Percentiles rank a stretch among this genome's conserved stretches.
phyloP scores from a whole-genome alignment of 1,140 invertebrate species.

The Macrobrachium nipponense region DNA sequence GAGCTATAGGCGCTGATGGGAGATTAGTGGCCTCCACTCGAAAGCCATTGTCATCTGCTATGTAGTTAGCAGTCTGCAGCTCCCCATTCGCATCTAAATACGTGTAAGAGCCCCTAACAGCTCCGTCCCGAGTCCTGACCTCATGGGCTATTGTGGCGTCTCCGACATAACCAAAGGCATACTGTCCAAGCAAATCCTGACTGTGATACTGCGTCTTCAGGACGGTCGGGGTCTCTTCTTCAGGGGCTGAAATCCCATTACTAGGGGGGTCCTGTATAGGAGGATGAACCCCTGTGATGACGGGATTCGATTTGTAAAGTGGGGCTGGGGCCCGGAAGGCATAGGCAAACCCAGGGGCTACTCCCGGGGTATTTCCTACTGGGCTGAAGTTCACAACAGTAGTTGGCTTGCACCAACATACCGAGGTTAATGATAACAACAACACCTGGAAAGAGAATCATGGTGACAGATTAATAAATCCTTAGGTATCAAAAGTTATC shows the following conservation, averaged over 20 bases:
- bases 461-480: not conserved
- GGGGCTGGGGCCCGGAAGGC: conserved; percentile 57
- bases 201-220: conserved; percentile 63
- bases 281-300: not conserved
- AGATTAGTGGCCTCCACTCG: conserved; percentile 61
- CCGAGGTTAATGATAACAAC: conserved; percentile 26
- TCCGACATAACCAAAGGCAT: conserved; percentile 75
- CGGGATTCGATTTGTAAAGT: not conserved
- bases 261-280: not conserved
- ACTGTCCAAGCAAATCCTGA: conserved; percentile 67
- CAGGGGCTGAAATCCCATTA: not conserved
- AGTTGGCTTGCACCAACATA: conserved; percentile 35
- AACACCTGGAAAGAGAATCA: conserved; percentile 26
- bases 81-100: conserved; percentile 64
- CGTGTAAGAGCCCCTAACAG: conserved; percentile 60
- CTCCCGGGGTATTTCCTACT: conserved; percentile 56
- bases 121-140: conserved; percentile 61
- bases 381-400: conserved; percentile 54
- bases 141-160: conserved; percentile 62
- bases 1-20: conserved; percentile 19
- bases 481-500: not conserved
- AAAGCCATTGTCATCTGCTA: conserved; percentile 63
- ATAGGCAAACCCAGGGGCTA: conserved; percentile 63
- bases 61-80: conserved; percentile 63
- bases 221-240: not conserved